A percentile compares a stretch with the other conserved stretches of the same genome.
These are phyloP conservation scores for Caranx melampygus DNA, from an alignment of 2,113 vertebrate genomes.

Conservation along the genomic window DNA sequence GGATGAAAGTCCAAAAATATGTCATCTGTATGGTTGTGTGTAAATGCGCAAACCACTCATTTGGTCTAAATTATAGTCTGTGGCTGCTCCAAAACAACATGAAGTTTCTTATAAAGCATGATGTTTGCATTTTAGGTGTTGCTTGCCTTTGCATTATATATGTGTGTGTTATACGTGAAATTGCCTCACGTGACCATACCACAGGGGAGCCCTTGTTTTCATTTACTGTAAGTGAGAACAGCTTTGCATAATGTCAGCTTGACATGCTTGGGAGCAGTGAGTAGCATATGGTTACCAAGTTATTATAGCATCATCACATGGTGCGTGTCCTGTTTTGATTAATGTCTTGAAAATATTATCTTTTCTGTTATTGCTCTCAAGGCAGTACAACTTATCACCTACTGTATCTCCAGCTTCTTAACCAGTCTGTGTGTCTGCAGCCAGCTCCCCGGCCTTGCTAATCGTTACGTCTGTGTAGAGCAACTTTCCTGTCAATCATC, in stretches of 20 bases:
- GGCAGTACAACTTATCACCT: constrained; percentile 18
- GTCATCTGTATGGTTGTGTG: constrained; percentile 74
- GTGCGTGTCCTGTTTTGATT: constrained; percentile 33
- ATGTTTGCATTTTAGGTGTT: constrained; percentile 75
- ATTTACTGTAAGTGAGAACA: constrained; percentile 62
- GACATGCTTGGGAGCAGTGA: constrained; percentile 13
- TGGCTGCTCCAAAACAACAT: constrained; percentile 65
- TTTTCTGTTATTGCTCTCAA: background rate
- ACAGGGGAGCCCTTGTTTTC: constrained; percentile 72
- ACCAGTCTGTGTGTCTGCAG: constrained; percentile 40
- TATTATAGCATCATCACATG: constrained; percentile 23
- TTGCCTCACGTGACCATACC: constrained; percentile 46
- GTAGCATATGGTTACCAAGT: constrained; percentile 35
- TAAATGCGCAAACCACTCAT: constrained; percentile 77
- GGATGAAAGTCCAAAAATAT: constrained; percentile 80
- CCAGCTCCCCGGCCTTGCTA: constrained; percentile 30
- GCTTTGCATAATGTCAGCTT: constrained; percentile 60
- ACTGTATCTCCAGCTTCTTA: constrained; percentile 21
- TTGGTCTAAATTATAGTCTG: constrained; percentile 80
- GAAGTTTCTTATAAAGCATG: constrained; percentile 67
- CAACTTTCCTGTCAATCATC: constrained; percentile 77
- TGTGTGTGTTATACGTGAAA: constrained; percentile 38
- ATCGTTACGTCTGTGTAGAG: constrained; percentile 60
- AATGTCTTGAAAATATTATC: constrained; percentile 3
- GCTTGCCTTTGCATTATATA: constrained; percentile 43